A percentile compares a stretch with the other conserved stretches of the same genome.
phyloP scores from a whole-genome alignment of 2,797 vertebrate species.

The Melanotaenia trifasciata region DNA sequence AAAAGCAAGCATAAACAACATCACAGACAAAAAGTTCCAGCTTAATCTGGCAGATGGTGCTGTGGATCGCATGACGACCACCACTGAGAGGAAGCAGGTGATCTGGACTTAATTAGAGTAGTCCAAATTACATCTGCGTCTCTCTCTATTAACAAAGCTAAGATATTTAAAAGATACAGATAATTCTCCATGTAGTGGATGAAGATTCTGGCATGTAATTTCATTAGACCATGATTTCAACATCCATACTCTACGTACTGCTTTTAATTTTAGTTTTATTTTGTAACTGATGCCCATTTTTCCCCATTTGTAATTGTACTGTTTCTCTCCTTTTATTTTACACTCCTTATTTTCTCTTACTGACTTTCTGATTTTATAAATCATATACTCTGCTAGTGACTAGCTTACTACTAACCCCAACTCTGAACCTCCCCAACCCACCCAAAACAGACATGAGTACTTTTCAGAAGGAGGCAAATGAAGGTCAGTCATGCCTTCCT shows the following conservation, averaged over 20 bases:
- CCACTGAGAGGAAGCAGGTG: slow-evolving; percentile 13
- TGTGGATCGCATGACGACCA: slow-evolving; percentile 42
- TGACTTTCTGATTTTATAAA: background rate
- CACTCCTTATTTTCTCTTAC: background rate
- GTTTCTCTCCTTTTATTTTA: background rate
- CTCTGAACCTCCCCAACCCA: background rate
- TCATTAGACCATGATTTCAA: background rate
- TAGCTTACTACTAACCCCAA: background rate
- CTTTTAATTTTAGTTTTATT: background rate
- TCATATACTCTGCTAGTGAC: background rate
- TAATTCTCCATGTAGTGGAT: background rate
- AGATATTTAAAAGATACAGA: too few species aligned
- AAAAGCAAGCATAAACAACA: slow-evolving; percentile 59
- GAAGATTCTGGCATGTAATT: background rate
- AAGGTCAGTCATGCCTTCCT: background rate
- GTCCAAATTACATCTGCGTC: slow-evolving; percentile 21
- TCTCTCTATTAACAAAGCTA: slow-evolving; percentile 16
- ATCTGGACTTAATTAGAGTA: slow-evolving; percentile 35
- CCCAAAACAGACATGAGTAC: background rate
- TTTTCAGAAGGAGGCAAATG: background rate
- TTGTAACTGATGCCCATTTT: background rate
- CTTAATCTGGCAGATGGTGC: slow-evolving; percentile 56
- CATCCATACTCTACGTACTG: background rate
- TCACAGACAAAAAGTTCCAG: slow-evolving; percentile 29
- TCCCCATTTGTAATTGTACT: background rate